These are phyloP conservation scores for Synergus umbraculus DNA, from an alignment of 2,888 invertebrate species.

Conservation along the genomic window DNA sequence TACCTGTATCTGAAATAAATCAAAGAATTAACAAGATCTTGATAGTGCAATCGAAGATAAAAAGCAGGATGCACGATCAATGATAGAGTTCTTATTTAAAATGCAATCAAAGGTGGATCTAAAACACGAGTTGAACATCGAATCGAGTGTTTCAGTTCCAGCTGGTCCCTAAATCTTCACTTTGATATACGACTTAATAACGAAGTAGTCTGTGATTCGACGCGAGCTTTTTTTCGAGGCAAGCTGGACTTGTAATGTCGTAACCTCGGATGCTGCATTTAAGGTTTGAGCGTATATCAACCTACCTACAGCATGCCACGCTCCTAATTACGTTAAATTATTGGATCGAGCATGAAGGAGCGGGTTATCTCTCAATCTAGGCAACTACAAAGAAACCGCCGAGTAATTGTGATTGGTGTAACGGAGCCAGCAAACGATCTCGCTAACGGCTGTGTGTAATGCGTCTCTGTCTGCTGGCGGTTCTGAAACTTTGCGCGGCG, in stretches of 20 bases:
- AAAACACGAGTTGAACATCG: neutral
- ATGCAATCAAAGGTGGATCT: slow-evolving; percentile 10
- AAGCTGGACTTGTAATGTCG: slow-evolving; percentile 4
- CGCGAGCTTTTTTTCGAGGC: neutral
- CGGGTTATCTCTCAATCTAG: slow-evolving; percentile 72
- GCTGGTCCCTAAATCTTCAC: slow-evolving; percentile 8
- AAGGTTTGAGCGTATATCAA: slow-evolving; percentile 14
- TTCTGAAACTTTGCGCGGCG: slow-evolving; percentile 10
- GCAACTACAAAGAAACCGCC: slow-evolving; percentile 59
- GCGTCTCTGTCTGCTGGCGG: slow-evolving; percentile 23
- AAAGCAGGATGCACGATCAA: neutral
- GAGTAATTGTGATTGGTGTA: slow-evolving; percentile 39
- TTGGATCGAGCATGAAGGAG: slow-evolving; percentile 66
- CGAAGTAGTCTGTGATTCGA: slow-evolving; percentile 2
- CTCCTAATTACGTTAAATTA: slow-evolving; percentile 72
- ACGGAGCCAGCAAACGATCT: slow-evolving; percentile 27
- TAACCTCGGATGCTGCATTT: slow-evolving; percentile 16
- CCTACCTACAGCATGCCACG: slow-evolving; percentile 40
- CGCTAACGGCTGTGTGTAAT: slow-evolving; percentile 28
- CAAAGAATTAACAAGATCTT: slow-evolving; percentile 6
- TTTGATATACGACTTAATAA: slow-evolving; percentile 36
- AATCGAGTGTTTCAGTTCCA: neutral
- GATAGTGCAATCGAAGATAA: slow-evolving; percentile 2
- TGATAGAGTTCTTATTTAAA: slow-evolving; percentile 5
- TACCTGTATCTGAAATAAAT: neutral